These are phyloP conservation scores for Drosophila lacertosa DNA, from an alignment of 1,140 invertebrate genomes.

Conservation along the genomic window DNA sequence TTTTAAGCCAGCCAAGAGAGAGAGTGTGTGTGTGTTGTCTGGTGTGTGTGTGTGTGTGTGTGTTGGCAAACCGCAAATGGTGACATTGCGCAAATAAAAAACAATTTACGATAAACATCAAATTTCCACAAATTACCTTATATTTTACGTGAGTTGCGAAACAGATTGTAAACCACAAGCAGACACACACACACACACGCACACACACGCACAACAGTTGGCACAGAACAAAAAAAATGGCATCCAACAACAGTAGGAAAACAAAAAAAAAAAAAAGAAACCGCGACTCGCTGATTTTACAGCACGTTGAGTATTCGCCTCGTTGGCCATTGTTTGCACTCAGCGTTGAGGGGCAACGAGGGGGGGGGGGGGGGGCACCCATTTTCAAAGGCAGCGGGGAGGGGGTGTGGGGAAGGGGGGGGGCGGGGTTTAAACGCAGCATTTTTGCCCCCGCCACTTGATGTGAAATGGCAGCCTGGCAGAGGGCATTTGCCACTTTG, in stretches of 20 bases:
- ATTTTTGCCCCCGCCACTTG: too few relatives aligned
- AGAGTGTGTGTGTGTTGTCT: slow-evolving; percentile 5
- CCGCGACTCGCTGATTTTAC: slow-evolving; percentile 74
- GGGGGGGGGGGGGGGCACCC: background rate
- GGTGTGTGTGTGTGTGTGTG: slow-evolving; percentile 34
- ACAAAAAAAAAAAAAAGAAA: slow-evolving; percentile 53
- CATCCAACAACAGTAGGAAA: slow-evolving; percentile 16
- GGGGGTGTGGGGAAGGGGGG: too few relatives aligned
- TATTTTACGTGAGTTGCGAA: slow-evolving; percentile 84
- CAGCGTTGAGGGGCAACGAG: background rate
- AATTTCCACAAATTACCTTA: slow-evolving; percentile 84
- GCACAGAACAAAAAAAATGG: slow-evolving; percentile 42
- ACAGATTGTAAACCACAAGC: slow-evolving; percentile 80
- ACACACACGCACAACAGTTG: slow-evolving; percentile 27
- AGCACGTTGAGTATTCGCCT: slow-evolving; percentile 72
- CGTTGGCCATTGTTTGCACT: slow-evolving; percentile 66
- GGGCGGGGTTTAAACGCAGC: too few relatives aligned
- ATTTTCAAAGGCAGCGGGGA: background rate
- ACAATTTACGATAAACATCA: slow-evolving; percentile 84
- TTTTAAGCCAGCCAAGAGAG: slow-evolving; percentile 20
- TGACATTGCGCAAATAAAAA: slow-evolving; percentile 83
- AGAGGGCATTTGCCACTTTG: background rate
- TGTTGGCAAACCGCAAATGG: slow-evolving; percentile 77
- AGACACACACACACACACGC: slow-evolving; percentile 38
- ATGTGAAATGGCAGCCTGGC: background rate